Base-by-base conservation (phyloP, 2,113 vertebrate genomes). In the Apodemus speciosus region DNA sequence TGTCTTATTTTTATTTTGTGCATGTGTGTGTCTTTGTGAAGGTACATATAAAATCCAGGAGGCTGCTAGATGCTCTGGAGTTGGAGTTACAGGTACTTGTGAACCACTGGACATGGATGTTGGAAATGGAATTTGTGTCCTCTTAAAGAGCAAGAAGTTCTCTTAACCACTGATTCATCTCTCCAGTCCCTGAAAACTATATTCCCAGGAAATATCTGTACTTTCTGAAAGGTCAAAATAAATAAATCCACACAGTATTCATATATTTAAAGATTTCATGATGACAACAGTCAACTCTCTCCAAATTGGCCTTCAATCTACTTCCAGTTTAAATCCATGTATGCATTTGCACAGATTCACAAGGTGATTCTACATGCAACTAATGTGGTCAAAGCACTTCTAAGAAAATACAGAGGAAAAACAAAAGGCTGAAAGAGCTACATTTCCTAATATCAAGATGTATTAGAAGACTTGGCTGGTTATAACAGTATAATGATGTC, bases 161-260 rank as follows among this genome's bases (percentile, higher is more conserved):
- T 81, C n/a, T 60, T 60, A 25, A 81, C 21, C 53, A 60, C n/a
- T 16, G 56, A 40, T 35, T 4, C 11, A 38, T 80, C 35, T 38
- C 35, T 58, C 53, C 21, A 58, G 21, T n/a, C 23, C 21, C 6
- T 40, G 21, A 92, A 88, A 88, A 85, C 15, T 69, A 3, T n/a
- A 49, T 86, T 64, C 91, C 51, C 75, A 62, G 32, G 51, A 71
- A 87, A 88, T n/a, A 72, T 84, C 83, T 77, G 86, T 58, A 79
- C 9, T 32, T 79, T 53, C 32, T 56, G 76, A 89, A 89, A 85
- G 8, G 2, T 43, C 9, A 84, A 83, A 77, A n/a, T 72, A 94
- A 91, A 60, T 46, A 32, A 93, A 89, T 16, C 43, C 71, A 87
- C 43, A 72, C 21, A 86, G 46, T n/a, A 14, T 86, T 93, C 4